Evolutionary conservation across 2,888 invertebrate species (phyloP).

Genomic region (Andrena bucephala): DNA sequence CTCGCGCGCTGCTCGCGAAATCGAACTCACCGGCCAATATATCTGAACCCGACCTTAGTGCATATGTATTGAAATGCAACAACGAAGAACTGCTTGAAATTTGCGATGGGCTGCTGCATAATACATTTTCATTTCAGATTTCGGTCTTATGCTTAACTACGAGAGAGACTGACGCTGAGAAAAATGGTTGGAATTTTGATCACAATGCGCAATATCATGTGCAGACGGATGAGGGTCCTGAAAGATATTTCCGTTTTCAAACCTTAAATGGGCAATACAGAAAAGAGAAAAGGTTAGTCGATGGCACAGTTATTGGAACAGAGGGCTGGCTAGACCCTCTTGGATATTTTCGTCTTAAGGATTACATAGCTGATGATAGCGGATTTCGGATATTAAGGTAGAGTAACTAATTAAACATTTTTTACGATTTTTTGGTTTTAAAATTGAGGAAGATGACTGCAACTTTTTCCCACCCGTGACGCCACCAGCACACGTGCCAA

Average conservation of each 20-base stretch:
- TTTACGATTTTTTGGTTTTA: neutral
- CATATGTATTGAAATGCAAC: too few species aligned
- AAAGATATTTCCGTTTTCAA: conserved; percentile 95
- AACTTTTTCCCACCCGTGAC: too few species aligned
- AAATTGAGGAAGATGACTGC: neutral
- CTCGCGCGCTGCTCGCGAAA: too few species aligned
- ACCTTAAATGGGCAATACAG: conserved; percentile 95
- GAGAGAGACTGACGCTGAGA: conserved; percentile 81
- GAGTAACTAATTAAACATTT: neutral
- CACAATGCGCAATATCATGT: conserved; percentile 94
- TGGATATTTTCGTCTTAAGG: conserved; percentile 92
- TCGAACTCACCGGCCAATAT: too few species aligned
- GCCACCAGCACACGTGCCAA: too few species aligned
- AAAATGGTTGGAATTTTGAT: conserved; percentile 87
- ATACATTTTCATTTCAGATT: conserved; percentile 72
- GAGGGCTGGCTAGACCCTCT: conserved; percentile 96
- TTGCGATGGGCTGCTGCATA: neutral
- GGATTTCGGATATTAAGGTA: conserved; percentile 92
- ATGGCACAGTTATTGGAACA: conserved; percentile 94
- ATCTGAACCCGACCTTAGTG: too few species aligned
- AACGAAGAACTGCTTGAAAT: too few species aligned
- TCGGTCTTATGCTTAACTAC: conserved; percentile 80
- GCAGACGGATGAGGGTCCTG: conserved; percentile 96
- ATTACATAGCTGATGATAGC: conserved; percentile 94
- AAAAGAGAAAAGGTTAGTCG: conserved; percentile 94